phyloP scores from a whole-genome alignment of 2,888 invertebrate species.

The Agrotis ipsilon region DNA sequence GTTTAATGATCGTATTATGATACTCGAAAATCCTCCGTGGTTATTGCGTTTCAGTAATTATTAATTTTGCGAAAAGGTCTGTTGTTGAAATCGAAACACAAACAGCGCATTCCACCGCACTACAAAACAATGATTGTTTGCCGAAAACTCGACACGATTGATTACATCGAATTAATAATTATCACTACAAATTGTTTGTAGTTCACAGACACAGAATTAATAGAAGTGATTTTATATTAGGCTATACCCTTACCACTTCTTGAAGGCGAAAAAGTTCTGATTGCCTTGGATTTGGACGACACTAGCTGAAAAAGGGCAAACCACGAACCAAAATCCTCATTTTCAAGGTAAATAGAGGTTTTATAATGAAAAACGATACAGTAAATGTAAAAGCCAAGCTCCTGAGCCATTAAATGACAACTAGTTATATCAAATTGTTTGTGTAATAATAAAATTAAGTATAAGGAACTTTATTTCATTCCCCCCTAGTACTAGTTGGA shows the following conservation, averaged over 20 bases:
- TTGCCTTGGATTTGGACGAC: no score
- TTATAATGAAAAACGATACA: no score
- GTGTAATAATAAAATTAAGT: background rate
- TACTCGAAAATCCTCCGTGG: slow-evolving; percentile 18
- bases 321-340: background rate
- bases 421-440: background rate
- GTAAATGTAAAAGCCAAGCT: background rate
- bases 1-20: background rate
- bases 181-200: slow-evolving; percentile 10
- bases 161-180: slow-evolving; percentile 33
- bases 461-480: background rate
- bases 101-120: slow-evolving; percentile 14
- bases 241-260: background rate
- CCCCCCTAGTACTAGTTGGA: background rate
- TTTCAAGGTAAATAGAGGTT: background rate
- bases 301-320: background rate
- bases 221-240: background rate
- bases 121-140: slow-evolving; percentile 34
- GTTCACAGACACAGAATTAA: no score
- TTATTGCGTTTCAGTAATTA: slow-evolving; percentile 35
- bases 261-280: no score
- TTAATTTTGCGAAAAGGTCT: slow-evolving; percentile 41
- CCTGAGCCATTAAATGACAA: background rate
- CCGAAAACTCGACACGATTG: slow-evolving; percentile 18
- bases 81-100: slow-evolving; percentile 21